Conservation (phyloP, 2,113 vertebrate species). For the Alexandromys fortis region DNA sequence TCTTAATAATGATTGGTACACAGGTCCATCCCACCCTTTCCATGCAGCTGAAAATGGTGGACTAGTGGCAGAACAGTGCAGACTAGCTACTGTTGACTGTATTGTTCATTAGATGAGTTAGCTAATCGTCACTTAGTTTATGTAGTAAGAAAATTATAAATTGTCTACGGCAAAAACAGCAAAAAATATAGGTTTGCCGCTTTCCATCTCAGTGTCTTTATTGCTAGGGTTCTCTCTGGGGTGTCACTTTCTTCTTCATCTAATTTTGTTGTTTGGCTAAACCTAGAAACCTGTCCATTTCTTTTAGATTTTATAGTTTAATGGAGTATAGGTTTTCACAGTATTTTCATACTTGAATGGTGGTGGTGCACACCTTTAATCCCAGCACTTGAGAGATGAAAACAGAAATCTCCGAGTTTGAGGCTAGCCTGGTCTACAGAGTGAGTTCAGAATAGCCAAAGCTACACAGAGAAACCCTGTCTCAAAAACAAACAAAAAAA, state of each 20-base stretch:
- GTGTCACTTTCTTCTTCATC: no score
- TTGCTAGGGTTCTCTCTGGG: neutral
- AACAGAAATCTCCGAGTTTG: no score
- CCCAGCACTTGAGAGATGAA: no score
- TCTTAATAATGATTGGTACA: conserved; percentile 71
- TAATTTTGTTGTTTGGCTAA: neutral
- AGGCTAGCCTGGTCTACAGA: no score
- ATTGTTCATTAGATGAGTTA: conserved; percentile 82
- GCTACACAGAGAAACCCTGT: no score
- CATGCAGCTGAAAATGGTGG: conserved; percentile 62
- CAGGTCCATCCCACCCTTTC: neutral
- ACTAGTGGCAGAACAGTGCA: conserved; percentile 59
- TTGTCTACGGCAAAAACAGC: conserved; percentile 90
- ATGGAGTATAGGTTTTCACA: neutral
- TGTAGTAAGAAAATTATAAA: conserved; percentile 87
- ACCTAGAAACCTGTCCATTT: neutral
- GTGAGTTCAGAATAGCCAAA: no score
- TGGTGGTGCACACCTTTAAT: no score
- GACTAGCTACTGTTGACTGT: conserved; percentile 75
- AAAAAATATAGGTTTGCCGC: conserved; percentile 87
- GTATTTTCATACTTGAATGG: neutral
- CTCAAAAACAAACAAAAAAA: no score
- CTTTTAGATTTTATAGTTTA: neutral
- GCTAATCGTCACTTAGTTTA: conserved; percentile 85
- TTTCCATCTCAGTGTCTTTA: neutral